Evolutionary conservation across 2,888 invertebrate genomes (phyloP).

Genomic region (Brenthis hecate): DNA sequence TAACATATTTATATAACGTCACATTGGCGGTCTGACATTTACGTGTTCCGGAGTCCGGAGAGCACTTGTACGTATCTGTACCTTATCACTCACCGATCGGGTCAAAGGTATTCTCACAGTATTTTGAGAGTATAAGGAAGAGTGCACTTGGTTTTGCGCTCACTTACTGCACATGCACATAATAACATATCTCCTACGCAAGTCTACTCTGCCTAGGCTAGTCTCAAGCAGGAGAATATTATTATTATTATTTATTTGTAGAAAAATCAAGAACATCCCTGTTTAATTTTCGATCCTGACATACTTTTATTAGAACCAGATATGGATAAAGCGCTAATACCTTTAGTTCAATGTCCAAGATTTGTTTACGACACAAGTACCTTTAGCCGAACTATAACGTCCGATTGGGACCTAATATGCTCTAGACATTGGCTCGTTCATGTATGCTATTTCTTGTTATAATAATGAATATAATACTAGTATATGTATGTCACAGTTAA

Average conservation of each 20-base stretch:
- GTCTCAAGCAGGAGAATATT: not conserved
- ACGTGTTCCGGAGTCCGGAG: not conserved
- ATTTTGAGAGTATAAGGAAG: too few relatives aligned
- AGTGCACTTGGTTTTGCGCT: too few relatives aligned
- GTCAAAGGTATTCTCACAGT: too few relatives aligned
- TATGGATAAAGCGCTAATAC: constrained; percentile 56
- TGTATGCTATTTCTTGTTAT: constrained; percentile 47
- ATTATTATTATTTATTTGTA: constrained; percentile 43
- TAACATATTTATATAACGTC: too few relatives aligned
- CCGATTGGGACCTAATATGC: constrained; percentile 86
- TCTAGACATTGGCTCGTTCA: constrained; percentile 80
- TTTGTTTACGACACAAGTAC: constrained; percentile 81
- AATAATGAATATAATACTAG: not conserved
- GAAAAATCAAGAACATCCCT: constrained; percentile 66
- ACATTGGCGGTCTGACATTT: not conserved
- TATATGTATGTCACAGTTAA: too few relatives aligned
- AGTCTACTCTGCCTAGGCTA: too few relatives aligned
- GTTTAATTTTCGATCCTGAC: constrained; percentile 71
- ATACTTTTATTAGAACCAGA: constrained; percentile 52
- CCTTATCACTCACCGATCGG: too few relatives aligned
- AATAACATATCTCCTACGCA: too few relatives aligned
- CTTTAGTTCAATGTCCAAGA: constrained; percentile 60
- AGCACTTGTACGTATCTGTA: not conserved
- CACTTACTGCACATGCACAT: too few relatives aligned
- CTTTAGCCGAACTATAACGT: constrained; percentile 84